Percentiles rank a stretch among this genome's conserved stretches.
phyloP scores from a whole-genome alignment of 2,797 vertebrate genomes.

The Semotilus atromaculatus region DNA sequence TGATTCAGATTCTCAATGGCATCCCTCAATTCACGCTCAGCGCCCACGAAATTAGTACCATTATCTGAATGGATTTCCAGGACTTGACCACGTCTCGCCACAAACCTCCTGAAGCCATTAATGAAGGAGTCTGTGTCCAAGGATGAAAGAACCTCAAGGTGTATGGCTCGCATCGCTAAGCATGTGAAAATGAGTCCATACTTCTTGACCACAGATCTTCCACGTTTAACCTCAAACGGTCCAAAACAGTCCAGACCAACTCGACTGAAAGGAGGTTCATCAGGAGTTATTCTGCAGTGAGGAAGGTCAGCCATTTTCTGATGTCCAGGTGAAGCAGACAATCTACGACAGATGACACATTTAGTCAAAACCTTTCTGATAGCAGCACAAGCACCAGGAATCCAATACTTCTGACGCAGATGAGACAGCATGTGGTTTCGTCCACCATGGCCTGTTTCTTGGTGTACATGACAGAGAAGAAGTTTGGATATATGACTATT shows the following conservation, averaged over 20 bases:
- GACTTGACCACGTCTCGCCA: not conserved
- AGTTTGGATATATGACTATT: not conserved
- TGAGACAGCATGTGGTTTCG: not conserved
- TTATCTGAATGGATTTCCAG: not conserved
- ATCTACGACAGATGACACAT: not conserved
- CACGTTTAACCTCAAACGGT: too few relatives aligned
- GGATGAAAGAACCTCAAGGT: not conserved
- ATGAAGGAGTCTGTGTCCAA: not conserved
- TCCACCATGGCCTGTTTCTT: not conserved
- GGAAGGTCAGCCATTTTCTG: too few relatives aligned
- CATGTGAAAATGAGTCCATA: not conserved
- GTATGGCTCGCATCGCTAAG: not conserved
- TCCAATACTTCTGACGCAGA: not conserved
- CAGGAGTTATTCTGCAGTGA: too few relatives aligned
- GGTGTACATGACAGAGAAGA: not conserved
- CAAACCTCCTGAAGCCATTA: not conserved
- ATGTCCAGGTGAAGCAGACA: not conserved
- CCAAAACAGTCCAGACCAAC: too few relatives aligned
- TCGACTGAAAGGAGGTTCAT: too few relatives aligned
- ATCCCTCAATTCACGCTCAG: not conserved
- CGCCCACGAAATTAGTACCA: not conserved
- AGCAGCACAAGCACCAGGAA: not conserved
- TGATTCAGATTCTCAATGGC: not conserved
- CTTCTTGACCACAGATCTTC: not conserved
- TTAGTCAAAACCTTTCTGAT: not conserved